A percentile compares a stretch with the other conserved stretches of the same genome.
Conservation (phyloP, 2,113 vertebrate genomes). For the Miniopterus natalensis region DNA sequence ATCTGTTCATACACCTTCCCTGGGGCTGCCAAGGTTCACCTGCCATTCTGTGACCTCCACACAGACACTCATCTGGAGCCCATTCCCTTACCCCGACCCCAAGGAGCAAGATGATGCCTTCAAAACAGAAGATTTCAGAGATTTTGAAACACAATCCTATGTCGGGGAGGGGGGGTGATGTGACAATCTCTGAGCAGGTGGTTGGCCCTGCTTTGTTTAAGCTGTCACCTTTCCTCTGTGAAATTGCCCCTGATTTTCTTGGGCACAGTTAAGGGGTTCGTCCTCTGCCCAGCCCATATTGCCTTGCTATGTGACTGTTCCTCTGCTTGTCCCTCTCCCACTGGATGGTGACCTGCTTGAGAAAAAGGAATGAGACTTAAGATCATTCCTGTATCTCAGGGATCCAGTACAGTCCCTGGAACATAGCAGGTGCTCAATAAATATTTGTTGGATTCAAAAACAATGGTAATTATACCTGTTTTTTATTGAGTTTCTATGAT, state of each 20-base stretch:
- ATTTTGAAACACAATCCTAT: neutral
- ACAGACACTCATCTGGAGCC: neutral
- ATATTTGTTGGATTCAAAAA: neutral
- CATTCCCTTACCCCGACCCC: neutral
- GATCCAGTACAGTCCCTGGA: neutral
- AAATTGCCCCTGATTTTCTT: neutral
- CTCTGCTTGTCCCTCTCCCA: neutral
- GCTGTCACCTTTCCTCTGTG: neutral
- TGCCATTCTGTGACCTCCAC: neutral
- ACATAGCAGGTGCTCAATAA: neutral
- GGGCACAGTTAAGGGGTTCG: neutral
- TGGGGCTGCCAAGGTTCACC: neutral
- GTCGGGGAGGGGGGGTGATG: no score
- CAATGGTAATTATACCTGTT: neutral
- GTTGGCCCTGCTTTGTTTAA: neutral
- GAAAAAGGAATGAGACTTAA: neutral
- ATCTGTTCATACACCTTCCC: neutral
- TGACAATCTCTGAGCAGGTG: neutral
- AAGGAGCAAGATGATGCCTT: neutral
- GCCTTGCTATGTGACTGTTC: neutral
- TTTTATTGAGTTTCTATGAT: neutral
- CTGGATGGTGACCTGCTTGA: neutral
- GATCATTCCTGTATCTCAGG: neutral
- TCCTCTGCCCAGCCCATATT: neutral
- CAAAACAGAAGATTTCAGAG: neutral